A percentile compares a stretch with the other conserved stretches of the same genome.
Conservation (phyloP, 2,113 vertebrate species). For the Marmota monax region DNA sequence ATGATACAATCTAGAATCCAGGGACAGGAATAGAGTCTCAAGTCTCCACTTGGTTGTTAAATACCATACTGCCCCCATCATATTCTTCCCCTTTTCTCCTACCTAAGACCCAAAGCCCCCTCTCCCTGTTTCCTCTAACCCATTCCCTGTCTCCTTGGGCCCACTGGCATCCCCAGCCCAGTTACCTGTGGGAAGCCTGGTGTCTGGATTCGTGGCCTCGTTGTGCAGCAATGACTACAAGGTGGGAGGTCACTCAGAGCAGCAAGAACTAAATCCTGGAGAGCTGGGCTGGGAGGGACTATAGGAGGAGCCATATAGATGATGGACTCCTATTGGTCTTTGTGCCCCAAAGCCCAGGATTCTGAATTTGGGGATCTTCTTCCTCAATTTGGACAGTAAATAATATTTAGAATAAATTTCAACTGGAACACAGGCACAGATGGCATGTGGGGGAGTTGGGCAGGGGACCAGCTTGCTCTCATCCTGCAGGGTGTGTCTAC, state of each 20-base stretch:
- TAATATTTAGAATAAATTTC: not conserved
- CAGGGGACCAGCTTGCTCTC: not conserved
- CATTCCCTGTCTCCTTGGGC: not conserved
- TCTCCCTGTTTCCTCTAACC: not conserved
- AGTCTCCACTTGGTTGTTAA: not conserved
- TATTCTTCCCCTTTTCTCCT: not conserved
- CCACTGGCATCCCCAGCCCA: not conserved
- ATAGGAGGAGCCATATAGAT: not conserved
- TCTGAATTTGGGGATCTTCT: not conserved
- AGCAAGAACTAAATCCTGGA: not conserved
- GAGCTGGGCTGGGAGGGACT: not conserved
- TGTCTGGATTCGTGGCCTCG: slow-evolving; percentile 22
- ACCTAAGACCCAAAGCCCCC: not conserved
- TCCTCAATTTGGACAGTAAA: slow-evolving; percentile 61
- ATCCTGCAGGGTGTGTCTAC: not conserved
- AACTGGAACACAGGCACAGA: not conserved
- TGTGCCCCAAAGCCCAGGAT: not conserved
- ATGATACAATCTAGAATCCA: not conserved
- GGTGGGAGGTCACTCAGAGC: not conserved
- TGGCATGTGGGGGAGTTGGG: not conserved
- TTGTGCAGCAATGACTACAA: not conserved
- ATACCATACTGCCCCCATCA: not conserved
- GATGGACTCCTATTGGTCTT: not conserved
- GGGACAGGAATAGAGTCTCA: not conserved
- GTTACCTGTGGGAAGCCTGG: slow-evolving; percentile 55